Evolutionary conservation across 2,113 vertebrate genomes (phyloP), one percentile per base, ranked within the genome.

Genomic region (Toxostoma redivivum): DNA sequence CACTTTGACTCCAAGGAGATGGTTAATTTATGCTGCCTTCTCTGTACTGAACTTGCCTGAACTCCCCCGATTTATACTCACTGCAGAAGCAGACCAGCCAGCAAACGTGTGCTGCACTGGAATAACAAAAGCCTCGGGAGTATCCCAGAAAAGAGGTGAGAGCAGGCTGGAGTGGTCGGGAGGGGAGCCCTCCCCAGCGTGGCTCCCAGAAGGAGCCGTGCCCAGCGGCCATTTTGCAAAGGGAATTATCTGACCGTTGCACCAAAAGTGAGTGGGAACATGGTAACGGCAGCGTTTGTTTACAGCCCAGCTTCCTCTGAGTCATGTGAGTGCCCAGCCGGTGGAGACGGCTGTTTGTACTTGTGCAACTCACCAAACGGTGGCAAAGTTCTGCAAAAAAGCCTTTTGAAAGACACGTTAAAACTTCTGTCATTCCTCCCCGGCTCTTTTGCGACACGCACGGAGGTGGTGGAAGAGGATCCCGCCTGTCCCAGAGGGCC

Each of bases 291-390:
- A 5, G 58, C 37, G 62, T 93, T 90, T 97, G 96, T 97, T 97
- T 97, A 96, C 94, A 96, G 96, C 92, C 19, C 21, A 15, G 95
- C 94, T 97, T 96, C 96, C 96, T 96, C 95, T 62, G 81, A 95
- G 93, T 97, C 96, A 97, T 95, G 92, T 88, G 91, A 97, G 92
- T 33, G 78, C 94, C 95, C 44, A 64, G 83, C 92, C 92, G 85
- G 91, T 91, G 91, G 14, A 53, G 65, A 89, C 15, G 82, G 93
- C 94, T 54, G 40, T 82, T 94, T 51, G 78, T 57, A 48, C 96
- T 96, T 95, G 94, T 94, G 95, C 93, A 93, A 92, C 79, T 92
- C 71, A 3, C 81, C 93, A 76, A 95, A 91, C 56, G 90, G 93
- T 96, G 90, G 92, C 95, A 95, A 96, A 96, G 95, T 95, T 94